Evolutionary conservation across 2,113 vertebrate genomes (phyloP).

Genomic region (Chiloscyllium plagiosum): DNA sequence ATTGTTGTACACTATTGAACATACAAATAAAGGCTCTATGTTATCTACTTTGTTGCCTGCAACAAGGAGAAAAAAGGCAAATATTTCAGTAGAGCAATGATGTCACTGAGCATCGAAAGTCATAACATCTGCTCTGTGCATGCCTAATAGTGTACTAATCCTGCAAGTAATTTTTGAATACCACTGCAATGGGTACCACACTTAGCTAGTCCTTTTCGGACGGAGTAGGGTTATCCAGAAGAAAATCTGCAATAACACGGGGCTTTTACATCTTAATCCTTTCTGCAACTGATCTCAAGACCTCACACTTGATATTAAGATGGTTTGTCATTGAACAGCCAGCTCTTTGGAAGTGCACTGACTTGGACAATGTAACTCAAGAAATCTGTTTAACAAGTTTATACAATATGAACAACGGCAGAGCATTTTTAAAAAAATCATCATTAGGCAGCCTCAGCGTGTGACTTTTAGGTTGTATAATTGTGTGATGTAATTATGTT

Average conservation of each 20-base stretch:
- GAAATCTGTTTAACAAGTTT: not conserved
- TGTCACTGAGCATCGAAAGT: not conserved
- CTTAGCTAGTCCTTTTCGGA: not conserved
- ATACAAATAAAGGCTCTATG: slow-evolving; percentile 24
- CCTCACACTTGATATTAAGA: not conserved
- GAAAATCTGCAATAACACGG: not conserved
- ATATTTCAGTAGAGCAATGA: not conserved
- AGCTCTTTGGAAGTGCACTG: slow-evolving; percentile 4
- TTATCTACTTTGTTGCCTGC: slow-evolving; percentile 30
- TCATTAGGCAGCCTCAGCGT: not conserved
- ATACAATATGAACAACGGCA: not conserved
- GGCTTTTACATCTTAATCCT: not conserved
- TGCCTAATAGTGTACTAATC: not conserved
- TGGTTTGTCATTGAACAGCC: not conserved
- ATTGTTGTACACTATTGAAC: not conserved
- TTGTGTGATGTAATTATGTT: not conserved
- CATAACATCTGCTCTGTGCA: not conserved
- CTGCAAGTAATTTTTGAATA: slow-evolving; percentile 19
- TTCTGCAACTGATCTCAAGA: not conserved
- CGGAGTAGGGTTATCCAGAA: not conserved
- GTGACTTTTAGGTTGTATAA: not conserved
- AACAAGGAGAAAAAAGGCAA: slow-evolving; percentile 24
- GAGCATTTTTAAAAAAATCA: not conserved
- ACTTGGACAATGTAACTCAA: not conserved
- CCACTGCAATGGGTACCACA: not conserved